Evolutionary conservation across 2,888 invertebrate species (phyloP).

Genomic region (Caenorhabditis drosophilae): DNA sequence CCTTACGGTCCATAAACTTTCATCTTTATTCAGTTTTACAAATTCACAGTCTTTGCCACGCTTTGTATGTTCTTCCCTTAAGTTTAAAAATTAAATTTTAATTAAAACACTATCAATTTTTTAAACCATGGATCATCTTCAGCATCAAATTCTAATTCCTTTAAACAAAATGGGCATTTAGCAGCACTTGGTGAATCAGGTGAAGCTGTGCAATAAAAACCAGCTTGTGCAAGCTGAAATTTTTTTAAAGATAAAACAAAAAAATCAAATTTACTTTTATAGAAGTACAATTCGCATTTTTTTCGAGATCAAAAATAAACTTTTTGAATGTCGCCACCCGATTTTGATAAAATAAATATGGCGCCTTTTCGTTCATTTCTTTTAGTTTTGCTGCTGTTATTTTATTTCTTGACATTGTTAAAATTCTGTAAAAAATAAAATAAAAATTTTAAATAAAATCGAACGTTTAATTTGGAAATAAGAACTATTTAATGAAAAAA

Average conservation of each 20-base stretch:
- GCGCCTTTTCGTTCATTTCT: slow-evolving; percentile 4
- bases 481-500: no score
- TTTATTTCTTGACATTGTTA: no score
- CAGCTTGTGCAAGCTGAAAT: slow-evolving; percentile 38
- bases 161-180: slow-evolving; percentile 36
- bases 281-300: slow-evolving; percentile 24
- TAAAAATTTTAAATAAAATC: no score
- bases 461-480: no score
- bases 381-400: background rate
- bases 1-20: slow-evolving; percentile 21
- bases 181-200: slow-evolving; percentile 10
- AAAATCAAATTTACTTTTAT: slow-evolving; percentile 9
- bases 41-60: slow-evolving; percentile 26
- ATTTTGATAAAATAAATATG: slow-evolving; percentile 15
- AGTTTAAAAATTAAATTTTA: no score
- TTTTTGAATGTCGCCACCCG: slow-evolving; percentile 19
- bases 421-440: no score
- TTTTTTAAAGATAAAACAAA: background rate
- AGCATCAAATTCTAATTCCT: slow-evolving; percentile 38
- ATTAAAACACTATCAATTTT: no score
- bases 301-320: slow-evolving; percentile 11
- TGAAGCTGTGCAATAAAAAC: slow-evolving; percentile 24
- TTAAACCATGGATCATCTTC: slow-evolving; percentile 47
- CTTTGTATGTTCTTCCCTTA: slow-evolving; percentile 30
- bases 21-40: slow-evolving; percentile 34